Percentiles rank a stretch among this genome's conserved stretches.
These are phyloP conservation scores for Gorsachius goisagi DNA, from an alignment of 2,113 vertebrate genomes.

Conservation along the genomic window DNA sequence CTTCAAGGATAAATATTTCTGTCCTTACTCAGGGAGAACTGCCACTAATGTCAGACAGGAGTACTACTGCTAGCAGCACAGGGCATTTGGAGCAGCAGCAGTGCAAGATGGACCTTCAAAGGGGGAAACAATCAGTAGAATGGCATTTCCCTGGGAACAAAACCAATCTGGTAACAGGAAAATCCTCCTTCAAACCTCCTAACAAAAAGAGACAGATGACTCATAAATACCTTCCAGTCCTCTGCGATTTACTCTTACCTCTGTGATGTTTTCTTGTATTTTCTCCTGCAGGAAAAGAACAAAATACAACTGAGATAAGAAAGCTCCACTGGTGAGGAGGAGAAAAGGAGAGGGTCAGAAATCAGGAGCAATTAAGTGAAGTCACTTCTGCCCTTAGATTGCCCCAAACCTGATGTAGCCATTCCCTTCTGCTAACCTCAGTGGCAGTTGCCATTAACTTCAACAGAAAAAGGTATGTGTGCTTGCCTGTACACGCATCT, in stretches of 20 bases:
- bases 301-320: slow-evolving; percentile 65
- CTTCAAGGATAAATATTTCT: not conserved
- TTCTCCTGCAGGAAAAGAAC: slow-evolving; percentile 89
- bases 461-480: not conserved
- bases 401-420: not conserved
- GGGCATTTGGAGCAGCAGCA: not conserved
- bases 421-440: not conserved
- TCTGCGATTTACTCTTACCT: slow-evolving; percentile 85
- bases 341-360: not conserved
- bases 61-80: not conserved
- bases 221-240: slow-evolving; percentile 25
- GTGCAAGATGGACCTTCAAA: not conserved
- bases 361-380: not conserved
- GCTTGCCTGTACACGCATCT: not conserved
- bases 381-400: not conserved
- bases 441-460: not conserved
- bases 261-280: slow-evolving; percentile 99
- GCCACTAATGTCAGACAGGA: not conserved
- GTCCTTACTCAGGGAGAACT: not conserved
- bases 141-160: not conserved
- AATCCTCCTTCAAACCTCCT: not conserved
- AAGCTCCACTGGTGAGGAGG: not conserved
- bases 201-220: not conserved
- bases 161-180: not conserved
- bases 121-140: not conserved